These are phyloP conservation scores for Hipposideros armiger DNA, from an alignment of 2,113 vertebrate genomes.

Conservation along the genomic window DNA sequence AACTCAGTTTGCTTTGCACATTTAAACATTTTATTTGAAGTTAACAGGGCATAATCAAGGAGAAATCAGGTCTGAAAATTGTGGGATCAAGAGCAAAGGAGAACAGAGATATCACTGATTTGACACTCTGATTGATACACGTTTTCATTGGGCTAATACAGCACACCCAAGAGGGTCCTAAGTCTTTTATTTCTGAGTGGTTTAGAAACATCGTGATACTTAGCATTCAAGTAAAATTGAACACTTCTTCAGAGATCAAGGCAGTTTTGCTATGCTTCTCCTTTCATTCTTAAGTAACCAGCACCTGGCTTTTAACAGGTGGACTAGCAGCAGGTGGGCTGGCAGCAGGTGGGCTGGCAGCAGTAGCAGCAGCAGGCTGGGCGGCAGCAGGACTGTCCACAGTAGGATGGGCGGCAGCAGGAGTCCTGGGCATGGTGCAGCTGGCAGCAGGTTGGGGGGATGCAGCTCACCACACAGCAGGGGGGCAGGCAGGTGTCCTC, in stretches of 20 bases:
- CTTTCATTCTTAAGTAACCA: neutral
- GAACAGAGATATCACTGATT: neutral
- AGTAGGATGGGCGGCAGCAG: conserved; percentile 80
- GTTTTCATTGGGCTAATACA: neutral
- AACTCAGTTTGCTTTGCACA: conserved; percentile 56
- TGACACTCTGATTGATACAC: neutral
- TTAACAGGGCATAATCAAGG: neutral
- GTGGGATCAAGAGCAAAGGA: neutral
- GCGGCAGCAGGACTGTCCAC: conserved; percentile 80
- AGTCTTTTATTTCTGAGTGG: neutral
- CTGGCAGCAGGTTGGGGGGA: conserved; percentile 76
- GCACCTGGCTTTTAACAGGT: conserved; percentile 36
- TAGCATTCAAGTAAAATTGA: neutral
- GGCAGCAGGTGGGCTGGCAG: conserved; percentile 2
- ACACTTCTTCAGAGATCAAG: neutral
- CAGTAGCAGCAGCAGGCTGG: conserved; percentile 76
- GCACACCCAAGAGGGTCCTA: neutral
- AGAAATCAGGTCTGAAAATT: conserved; percentile 30
- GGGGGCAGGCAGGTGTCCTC: conserved; percentile 79
- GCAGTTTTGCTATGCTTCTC: neutral
- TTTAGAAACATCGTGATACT: neutral
- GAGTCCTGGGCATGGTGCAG: conserved; percentile 77
- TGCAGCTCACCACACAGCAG: conserved; percentile 75
- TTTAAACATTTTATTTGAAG: conserved; percentile 73
- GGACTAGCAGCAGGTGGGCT: conserved; percentile 51